These are phyloP conservation scores for Hydrolagus affinis DNA, from an alignment of 2,113 vertebrate species.

Conservation along the genomic window DNA sequence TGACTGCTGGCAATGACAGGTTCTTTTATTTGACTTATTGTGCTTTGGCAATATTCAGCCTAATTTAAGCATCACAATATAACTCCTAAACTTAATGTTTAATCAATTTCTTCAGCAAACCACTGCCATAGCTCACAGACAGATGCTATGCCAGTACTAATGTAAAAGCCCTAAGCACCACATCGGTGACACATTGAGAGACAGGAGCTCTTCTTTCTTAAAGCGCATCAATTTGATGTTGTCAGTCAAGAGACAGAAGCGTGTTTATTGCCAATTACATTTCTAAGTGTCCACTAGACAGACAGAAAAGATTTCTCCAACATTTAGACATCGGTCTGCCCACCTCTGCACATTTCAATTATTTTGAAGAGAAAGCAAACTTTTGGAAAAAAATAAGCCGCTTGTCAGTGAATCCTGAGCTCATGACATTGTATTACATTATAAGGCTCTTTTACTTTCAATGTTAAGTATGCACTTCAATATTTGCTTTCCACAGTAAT, in stretches of 20 bases:
- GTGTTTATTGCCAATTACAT: constrained; percentile 10
- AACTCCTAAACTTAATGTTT: not conserved
- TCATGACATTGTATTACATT: not conserved
- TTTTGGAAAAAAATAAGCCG: not conserved
- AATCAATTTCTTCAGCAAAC: not conserved
- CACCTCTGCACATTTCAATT: not conserved
- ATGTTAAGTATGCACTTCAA: not conserved
- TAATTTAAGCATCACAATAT: not conserved
- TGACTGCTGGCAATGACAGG: not conserved
- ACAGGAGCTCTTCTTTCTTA: not conserved
- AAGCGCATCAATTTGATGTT: not conserved
- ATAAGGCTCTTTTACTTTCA: not conserved
- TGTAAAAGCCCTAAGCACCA: not conserved
- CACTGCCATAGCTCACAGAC: not conserved
- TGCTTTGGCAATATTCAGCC: not conserved
- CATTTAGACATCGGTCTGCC: not conserved
- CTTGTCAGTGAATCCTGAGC: not conserved
- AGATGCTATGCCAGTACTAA: not conserved
- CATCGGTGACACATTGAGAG: not conserved
- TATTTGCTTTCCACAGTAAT: not conserved
- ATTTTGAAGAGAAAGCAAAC: not conserved
- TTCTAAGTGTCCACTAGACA: not conserved
- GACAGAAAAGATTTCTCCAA: not conserved
- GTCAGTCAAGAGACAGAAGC: not conserved
- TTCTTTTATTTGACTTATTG: not conserved